Evolutionary conservation across 2,888 invertebrate species (phyloP), one percentile per base, ranked within the genome.

Genomic region (Lasius platythorax): DNA sequence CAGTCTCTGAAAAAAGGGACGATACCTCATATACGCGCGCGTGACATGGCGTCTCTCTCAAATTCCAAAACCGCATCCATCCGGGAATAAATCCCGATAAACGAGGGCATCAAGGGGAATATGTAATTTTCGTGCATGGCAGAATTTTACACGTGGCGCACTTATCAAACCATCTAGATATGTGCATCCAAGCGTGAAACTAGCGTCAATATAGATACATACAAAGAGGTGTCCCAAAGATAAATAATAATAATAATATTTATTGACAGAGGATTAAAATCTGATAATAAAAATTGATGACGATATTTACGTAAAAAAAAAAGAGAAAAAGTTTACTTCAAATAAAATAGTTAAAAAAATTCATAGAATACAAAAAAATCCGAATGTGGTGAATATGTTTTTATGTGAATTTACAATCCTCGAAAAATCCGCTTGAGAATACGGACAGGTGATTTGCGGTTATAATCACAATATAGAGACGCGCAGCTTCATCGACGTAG

Each of bases 41-140:
- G 30, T 40, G 73, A 43, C 40, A 40, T 11, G 40, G n/a, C 28
- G 28, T 15, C 74, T 61, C 40, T 61, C n/a, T 43, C 61, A 46
- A 43, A 63, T 74, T 46, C 30, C 74, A 63, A 74, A 74, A 46
- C 15, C 30, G 28, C 74, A 46, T 43, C 43, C 43, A 30, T 63
- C 43, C 37, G 33, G 11, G 63, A 43, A 33, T 63, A 75, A 63
- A 75, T 75, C 46, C 30, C 28, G 15, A 3, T 40, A 63, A 74
- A 43, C 40, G 74, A 58, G 58, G 40, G 18, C 61, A 64, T 61
- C 61, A 63, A 46, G 64, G 43, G 30, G 30, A 74, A 74, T 74
- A 64, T 15, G 74, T 74, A 63, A 74, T 63, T 43, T 53, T 43
- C 63, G 15, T n/a, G 74, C 61, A 30, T 23, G n/a, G 43, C 43